A percentile compares a stretch with the other conserved stretches of the same genome.
These are phyloP conservation scores for Cliona cf. orientalis DNA, from an alignment of 37 sponge, comb jelly and placozoan genomes.

Conservation along the genomic window DNA sequence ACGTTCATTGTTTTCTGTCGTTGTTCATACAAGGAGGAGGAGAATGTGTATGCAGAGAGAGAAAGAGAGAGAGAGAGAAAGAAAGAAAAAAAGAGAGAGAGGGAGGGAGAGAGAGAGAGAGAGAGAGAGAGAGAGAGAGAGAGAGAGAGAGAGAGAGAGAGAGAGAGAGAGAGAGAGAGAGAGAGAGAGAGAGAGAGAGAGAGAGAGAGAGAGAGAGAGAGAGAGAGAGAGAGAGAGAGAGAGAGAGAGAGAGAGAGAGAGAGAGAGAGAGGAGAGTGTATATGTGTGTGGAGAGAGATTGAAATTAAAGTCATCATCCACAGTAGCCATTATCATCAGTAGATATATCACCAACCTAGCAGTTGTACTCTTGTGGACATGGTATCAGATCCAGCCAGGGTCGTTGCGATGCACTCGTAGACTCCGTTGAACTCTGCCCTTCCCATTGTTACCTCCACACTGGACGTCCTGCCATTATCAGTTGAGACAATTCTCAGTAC, in stretches of 20 bases:
- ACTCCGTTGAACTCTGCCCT: not conserved
- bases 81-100: no score
- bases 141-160: slow-evolving; percentile 20
- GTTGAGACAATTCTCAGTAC: not conserved
- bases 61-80: no score
- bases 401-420: not conserved
- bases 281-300: no score
- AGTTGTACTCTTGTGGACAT: not conserved
- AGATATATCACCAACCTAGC: not conserved
- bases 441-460: not conserved
- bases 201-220: slow-evolving; percentile 12
- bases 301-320: no score
- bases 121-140: slow-evolving; percentile 5
- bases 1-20: no score
- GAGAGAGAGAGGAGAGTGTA: no score
- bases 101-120: slow-evolving; percentile 10
- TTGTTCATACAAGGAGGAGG: no score
- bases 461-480: not conserved
- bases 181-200: not conserved
- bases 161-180: slow-evolving; percentile 14
- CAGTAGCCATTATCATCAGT: not conserved
- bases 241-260: slow-evolving; percentile 23
- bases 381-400: not conserved
- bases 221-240: slow-evolving; percentile 4
- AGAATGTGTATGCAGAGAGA: no score